Evolutionary conservation across 2,113 vertebrate species (phyloP).

Genomic region (Cynopterus brachyotis): DNA sequence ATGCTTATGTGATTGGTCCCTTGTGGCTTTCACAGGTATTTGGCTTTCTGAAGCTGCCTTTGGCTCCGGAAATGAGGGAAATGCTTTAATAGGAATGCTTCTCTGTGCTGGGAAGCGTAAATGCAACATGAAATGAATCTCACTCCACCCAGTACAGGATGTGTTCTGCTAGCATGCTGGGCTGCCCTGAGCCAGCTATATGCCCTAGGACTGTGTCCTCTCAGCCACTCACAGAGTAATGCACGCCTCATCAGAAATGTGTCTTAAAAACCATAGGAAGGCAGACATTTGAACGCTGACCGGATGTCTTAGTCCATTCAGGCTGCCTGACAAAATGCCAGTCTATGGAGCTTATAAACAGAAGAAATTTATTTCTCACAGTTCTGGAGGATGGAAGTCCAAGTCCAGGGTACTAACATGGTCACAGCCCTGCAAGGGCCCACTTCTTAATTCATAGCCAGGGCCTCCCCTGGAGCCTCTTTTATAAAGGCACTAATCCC

Average conservation of each 20-base stretch:
- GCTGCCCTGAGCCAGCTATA: background rate
- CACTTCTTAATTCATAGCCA: background rate
- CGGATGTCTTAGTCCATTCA: background rate
- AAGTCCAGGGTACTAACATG: background rate
- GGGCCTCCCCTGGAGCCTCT: background rate
- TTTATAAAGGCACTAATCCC: background rate
- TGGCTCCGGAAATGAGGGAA: background rate
- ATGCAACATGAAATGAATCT: background rate
- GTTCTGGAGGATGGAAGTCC: background rate
- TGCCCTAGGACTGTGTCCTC: fast-evolving
- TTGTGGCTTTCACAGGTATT: constrained; percentile 1
- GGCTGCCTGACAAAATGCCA: background rate
- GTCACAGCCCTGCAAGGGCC: background rate
- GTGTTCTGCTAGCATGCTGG: background rate
- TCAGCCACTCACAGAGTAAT: background rate
- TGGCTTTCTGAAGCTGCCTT: constrained; percentile 27
- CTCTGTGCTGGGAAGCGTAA: constrained; percentile 2
- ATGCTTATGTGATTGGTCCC: background rate
- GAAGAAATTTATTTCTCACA: background rate
- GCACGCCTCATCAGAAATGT: background rate
- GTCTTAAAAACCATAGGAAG: background rate
- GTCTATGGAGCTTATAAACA: background rate
- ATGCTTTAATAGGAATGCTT: background rate
- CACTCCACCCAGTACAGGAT: constrained; percentile 10
- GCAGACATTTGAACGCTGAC: background rate